Evolutionary conservation across 2,888 invertebrate genomes (phyloP).

Genomic region (Pseudanteris insignis): DNA sequence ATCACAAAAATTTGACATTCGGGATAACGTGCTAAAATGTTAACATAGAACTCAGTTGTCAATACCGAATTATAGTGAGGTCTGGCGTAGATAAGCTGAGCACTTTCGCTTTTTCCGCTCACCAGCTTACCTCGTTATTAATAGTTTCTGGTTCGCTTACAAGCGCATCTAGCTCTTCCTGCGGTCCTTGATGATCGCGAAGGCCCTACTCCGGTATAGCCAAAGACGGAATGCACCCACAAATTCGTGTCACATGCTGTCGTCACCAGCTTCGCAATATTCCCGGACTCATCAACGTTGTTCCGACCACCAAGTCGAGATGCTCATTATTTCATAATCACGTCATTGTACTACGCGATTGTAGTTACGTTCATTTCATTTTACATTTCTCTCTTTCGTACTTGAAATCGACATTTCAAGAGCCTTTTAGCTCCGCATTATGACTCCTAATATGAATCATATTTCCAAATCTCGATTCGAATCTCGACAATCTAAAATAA

Average conservation of each 20-base stretch:
- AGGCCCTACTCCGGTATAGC: constrained; percentile 53
- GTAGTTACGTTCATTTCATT: constrained; percentile 34
- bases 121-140: constrained; percentile 56
- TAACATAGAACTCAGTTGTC: too few relatives aligned
- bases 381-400: constrained; percentile 26
- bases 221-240: constrained; percentile 41
- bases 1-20: too few relatives aligned
- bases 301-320: constrained; percentile 27
- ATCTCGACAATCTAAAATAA: too few relatives aligned
- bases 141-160: constrained; percentile 62
- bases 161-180: constrained; percentile 60
- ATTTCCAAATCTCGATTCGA: too few relatives aligned
- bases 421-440: background rate
- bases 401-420: too few relatives aligned
- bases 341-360: constrained; percentile 29
- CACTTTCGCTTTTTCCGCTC: constrained; percentile 60
- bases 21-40: too few relatives aligned
- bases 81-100: constrained; percentile 39
- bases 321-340: constrained; percentile 39
- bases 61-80: too few relatives aligned
- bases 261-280: constrained; percentile 42
- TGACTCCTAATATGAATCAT: too few relatives aligned
- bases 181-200: constrained; percentile 58
- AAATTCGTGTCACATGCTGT: constrained; percentile 46
- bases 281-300: constrained; percentile 21